Evolutionary conservation across 2,888 invertebrate genomes (phyloP).

Genomic region (Brachylomia viminalis): DNA sequence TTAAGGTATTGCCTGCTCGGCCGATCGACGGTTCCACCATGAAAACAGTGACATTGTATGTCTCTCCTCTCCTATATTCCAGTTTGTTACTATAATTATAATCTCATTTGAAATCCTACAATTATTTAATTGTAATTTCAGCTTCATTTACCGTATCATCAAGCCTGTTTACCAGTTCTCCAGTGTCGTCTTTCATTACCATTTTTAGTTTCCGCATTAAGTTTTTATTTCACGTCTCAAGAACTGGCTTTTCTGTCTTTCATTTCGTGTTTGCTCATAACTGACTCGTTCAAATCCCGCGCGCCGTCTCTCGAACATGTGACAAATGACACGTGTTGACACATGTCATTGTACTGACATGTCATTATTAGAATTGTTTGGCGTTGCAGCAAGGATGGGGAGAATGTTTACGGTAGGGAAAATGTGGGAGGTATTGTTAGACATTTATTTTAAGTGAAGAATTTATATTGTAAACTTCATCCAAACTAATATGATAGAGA

Average conservation of each 20-base stretch:
- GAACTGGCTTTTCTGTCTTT: slow-evolving; percentile 30
- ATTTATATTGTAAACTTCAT: neutral
- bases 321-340: slow-evolving; percentile 73
- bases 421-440: neutral
- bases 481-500: too few species aligned
- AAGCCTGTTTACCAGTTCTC: neutral
- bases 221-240: neutral
- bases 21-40: too few species aligned
- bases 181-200: too few species aligned
- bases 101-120: neutral
- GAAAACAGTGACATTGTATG: too few species aligned
- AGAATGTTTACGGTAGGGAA: slow-evolving; percentile 26
- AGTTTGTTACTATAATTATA: neutral
- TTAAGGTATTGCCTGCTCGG: neutral
- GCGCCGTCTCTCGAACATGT: slow-evolving; percentile 62
- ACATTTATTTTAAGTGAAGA: neutral
- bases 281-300: slow-evolving; percentile 59
- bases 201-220: too few species aligned
- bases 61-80: neutral
- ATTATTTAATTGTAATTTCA: neutral
- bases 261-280: slow-evolving; percentile 23
- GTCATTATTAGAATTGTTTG: slow-evolving; percentile 68
- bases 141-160: neutral
- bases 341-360: slow-evolving; percentile 62
- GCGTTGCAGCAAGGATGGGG: slow-evolving; percentile 33